phyloP scores from a whole-genome alignment of 2,113 vertebrate species.

The Paraplagusia blochii region DNA sequence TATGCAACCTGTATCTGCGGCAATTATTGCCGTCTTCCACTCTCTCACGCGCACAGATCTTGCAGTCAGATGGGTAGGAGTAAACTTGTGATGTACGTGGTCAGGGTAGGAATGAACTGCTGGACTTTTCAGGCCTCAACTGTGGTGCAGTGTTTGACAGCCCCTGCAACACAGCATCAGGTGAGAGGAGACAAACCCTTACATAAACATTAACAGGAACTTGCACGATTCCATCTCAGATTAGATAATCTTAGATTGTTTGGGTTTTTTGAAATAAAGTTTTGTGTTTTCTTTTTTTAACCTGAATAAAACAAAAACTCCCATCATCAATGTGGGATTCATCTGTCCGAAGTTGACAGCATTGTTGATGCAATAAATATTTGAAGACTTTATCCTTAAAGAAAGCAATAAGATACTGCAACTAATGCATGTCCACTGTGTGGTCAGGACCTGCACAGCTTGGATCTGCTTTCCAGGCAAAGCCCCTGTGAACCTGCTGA shows the following conservation, averaged over 20 bases:
- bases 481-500: background rate
- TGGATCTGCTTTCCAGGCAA: background rate
- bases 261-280: background rate
- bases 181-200: background rate
- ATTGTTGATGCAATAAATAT: too few relatives aligned
- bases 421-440: background rate
- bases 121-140: conserved; percentile 24
- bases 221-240: too few relatives aligned
- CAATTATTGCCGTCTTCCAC: conserved; percentile 15
- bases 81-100: conserved; percentile 50
- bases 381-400: too few relatives aligned
- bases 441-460: background rate
- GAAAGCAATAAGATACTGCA: too few relatives aligned
- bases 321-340: background rate
- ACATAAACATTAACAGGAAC: too few relatives aligned
- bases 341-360: background rate
- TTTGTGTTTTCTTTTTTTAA: conserved; percentile 1
- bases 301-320: background rate
- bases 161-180: conserved; percentile 29
- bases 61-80: conserved; percentile 32
- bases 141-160: conserved; percentile 48
- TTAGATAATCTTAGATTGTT: too few relatives aligned
- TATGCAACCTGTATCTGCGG: conserved; percentile 27
- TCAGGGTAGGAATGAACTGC: conserved; percentile 45
- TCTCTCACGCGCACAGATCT: conserved; percentile 1